A percentile compares a stretch with the other conserved stretches of the same genome.
Conservation (phyloP, 2,888 invertebrate genomes). For the Andrena bucephala region DNA sequence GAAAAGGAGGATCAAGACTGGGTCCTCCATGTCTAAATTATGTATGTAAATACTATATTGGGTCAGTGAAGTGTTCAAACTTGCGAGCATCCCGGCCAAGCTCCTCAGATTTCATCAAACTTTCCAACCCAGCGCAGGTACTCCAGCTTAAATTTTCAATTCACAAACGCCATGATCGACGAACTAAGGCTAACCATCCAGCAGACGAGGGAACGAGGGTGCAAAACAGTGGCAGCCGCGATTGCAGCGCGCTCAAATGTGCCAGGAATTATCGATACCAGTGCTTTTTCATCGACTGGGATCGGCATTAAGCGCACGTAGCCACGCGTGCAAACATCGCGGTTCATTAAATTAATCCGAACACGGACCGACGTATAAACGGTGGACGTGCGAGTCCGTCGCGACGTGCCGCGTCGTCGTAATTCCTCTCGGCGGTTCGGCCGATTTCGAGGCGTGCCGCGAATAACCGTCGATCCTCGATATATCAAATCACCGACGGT, state of each 20-base stretch:
- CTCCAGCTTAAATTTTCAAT: no score
- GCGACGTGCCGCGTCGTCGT: slow-evolving; percentile 74
- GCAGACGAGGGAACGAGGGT: background rate
- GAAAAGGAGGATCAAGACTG: no score
- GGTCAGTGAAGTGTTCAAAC: no score
- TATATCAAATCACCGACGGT: slow-evolving; percentile 60
- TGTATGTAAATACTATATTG: no score
- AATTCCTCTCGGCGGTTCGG: slow-evolving; percentile 66
- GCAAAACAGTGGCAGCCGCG: slow-evolving; percentile 8
- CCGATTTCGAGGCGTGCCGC: slow-evolving; percentile 69
- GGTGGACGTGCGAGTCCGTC: slow-evolving; percentile 71
- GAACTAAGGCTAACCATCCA: background rate
- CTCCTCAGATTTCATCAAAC: no score
- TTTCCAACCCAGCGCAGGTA: no score
- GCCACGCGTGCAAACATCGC: slow-evolving; percentile 72
- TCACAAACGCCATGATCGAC: background rate
- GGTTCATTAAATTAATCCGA: slow-evolving; percentile 80
- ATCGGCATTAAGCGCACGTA: slow-evolving; percentile 72
- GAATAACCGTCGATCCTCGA: slow-evolving; percentile 62
- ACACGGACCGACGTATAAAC: slow-evolving; percentile 71
- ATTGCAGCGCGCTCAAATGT: background rate
- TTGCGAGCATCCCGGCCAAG: no score
- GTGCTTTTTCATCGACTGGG: slow-evolving; percentile 35
- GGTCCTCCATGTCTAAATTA: no score
- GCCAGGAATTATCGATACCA: slow-evolving; percentile 37